A percentile compares a stretch with the other conserved stretches of the same genome.
Conservation (phyloP, 2,888 invertebrate species). For the Zygothrica quintamaculata region DNA sequence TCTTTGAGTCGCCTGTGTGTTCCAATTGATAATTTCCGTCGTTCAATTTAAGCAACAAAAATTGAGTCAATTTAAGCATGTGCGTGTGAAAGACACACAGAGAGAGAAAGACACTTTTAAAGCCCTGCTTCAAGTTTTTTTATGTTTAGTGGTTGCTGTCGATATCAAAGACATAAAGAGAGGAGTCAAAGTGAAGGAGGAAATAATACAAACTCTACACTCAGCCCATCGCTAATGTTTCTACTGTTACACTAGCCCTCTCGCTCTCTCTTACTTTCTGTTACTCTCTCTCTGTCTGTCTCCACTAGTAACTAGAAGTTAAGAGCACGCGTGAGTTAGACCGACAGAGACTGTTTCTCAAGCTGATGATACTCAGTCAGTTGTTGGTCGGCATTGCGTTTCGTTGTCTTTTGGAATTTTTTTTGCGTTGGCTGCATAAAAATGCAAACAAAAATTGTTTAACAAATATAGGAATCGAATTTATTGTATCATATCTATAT, state of each 20-base stretch:
- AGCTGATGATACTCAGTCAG: constrained; percentile 34
- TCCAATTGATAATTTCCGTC: constrained; percentile 75
- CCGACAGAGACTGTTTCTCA: constrained; percentile 16
- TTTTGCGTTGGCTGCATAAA: constrained; percentile 46
- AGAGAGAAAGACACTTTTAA: constrained; percentile 39
- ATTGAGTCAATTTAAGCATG: neutral
- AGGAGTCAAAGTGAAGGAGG: constrained; percentile 13
- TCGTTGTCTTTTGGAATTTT: constrained; percentile 49
- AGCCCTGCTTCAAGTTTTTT: constrained; percentile 65
- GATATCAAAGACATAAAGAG: constrained; percentile 13
- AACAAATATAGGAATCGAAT: constrained; percentile 36
- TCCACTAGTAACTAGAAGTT: constrained; percentile 64
- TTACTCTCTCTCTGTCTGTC: constrained; percentile 26
- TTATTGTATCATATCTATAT: constrained; percentile 1
- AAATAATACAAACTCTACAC: constrained; percentile 51
- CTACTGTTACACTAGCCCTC: constrained; percentile 23
- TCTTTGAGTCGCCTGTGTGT: constrained; percentile 49
- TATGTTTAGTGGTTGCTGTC: constrained; percentile 50
- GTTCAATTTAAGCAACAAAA: constrained; percentile 60
- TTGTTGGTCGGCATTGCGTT: constrained; percentile 37
- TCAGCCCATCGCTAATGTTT: constrained; percentile 26
- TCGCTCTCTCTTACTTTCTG: constrained; percentile 13
- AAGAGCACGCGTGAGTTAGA: constrained; percentile 47
- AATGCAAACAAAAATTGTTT: constrained; percentile 36
- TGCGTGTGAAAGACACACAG: constrained; percentile 13